Percentiles rank a stretch among this genome's conserved stretches.
phyloP scores from a whole-genome alignment of 2,797 vertebrate species.

The Stomatorhinus walkeri region DNA sequence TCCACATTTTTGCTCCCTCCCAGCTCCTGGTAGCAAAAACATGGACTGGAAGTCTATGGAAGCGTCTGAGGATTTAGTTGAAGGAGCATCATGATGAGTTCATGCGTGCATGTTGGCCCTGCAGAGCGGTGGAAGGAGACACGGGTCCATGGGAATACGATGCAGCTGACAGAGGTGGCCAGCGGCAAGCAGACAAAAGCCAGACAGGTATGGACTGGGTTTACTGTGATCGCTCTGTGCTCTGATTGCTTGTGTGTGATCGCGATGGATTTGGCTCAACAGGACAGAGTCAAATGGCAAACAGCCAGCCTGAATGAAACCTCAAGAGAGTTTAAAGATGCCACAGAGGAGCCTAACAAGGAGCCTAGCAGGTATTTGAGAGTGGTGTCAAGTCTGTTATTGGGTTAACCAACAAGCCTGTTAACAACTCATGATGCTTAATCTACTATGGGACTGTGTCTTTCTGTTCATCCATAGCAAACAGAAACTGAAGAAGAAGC shows the following conservation, averaged over 20 bases:
- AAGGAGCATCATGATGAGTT: background rate
- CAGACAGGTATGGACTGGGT: background rate
- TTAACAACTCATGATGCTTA: background rate
- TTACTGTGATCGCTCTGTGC: background rate
- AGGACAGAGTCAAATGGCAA: background rate
- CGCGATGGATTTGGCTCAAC: background rate
- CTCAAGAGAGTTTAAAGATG: background rate
- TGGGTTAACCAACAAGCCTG: background rate
- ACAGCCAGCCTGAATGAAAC: background rate
- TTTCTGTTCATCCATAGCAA: background rate
- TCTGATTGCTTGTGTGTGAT: slow-evolving; percentile 16
- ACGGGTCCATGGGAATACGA: background rate
- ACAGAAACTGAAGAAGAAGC: background rate
- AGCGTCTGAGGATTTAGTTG: background rate
- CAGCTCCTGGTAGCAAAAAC: background rate
- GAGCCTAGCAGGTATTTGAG: background rate
- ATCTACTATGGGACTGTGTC: background rate
- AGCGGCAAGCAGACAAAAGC: background rate
- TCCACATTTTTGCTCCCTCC: background rate
- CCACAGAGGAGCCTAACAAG: background rate
- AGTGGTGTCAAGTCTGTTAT: background rate
- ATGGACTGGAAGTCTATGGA: background rate
- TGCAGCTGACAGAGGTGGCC: background rate
- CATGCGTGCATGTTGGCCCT: background rate
- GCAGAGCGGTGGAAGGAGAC: background rate